phyloP scores from a whole-genome alignment of 2,113 vertebrate genomes.

The Syrrhaptes paradoxus region DNA sequence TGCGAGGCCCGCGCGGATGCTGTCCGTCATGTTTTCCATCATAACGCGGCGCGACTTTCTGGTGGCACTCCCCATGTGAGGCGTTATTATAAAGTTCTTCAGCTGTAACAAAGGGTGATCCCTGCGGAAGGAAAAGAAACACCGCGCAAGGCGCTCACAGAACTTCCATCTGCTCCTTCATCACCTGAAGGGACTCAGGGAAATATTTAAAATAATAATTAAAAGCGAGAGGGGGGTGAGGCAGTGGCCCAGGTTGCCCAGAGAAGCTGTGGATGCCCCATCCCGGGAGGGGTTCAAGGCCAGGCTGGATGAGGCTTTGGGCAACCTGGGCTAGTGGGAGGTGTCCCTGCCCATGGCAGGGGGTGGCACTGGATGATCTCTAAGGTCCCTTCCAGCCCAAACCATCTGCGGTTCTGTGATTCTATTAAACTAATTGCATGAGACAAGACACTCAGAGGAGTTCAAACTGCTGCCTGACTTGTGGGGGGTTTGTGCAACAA shows the following conservation, averaged over 20 bases:
- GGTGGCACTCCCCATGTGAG: slow-evolving; percentile 74
- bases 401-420: too few species aligned
- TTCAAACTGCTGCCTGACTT: background rate
- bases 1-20: slow-evolving; percentile 13
- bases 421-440: background rate
- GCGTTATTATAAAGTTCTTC: slow-evolving; percentile 69
- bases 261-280: too few species aligned
- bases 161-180: background rate
- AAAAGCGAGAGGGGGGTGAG: background rate
- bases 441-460: background rate
- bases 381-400: too few species aligned
- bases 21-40: slow-evolving; percentile 64
- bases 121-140: slow-evolving; percentile 36
- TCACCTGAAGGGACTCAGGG: background rate
- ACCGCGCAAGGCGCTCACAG: background rate
- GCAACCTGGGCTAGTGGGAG: too few species aligned
- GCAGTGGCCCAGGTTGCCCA: too few species aligned
- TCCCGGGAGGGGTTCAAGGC: too few species aligned
- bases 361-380: too few species aligned
- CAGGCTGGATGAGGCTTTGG: too few species aligned
- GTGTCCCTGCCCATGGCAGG: too few species aligned
- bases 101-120: slow-evolving; percentile 71
- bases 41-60: slow-evolving; percentile 22
- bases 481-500: background rate
- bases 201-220: background rate